phyloP scores from a whole-genome alignment of 2,888 invertebrate genomes.

The Apotomis capreana region DNA sequence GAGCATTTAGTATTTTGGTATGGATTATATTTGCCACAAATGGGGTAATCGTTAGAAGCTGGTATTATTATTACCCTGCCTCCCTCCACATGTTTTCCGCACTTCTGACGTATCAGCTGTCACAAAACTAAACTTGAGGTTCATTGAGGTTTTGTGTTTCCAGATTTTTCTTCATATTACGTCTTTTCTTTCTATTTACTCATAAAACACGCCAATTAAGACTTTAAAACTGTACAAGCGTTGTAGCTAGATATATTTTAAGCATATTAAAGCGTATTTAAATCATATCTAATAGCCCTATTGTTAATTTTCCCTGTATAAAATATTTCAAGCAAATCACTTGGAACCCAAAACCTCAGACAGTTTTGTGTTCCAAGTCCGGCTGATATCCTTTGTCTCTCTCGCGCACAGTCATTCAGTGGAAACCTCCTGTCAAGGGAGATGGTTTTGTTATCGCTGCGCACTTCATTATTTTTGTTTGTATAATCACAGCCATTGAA shows the following conservation, averaged over 20 bases:
- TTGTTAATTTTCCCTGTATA: constrained; percentile 35
- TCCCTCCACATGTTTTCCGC: constrained; percentile 53
- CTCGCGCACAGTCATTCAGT: constrained; percentile 60
- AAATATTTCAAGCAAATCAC: constrained; percentile 60
- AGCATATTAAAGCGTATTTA: background rate
- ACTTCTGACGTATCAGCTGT: constrained; percentile 58
- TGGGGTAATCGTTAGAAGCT: constrained; percentile 48
- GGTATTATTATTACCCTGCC: constrained; percentile 58
- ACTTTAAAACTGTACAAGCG: background rate
- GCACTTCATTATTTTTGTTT: constrained; percentile 73
- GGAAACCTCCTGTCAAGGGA: constrained; percentile 69
- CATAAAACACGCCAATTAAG: constrained; percentile 27
- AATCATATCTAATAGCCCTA: background rate
- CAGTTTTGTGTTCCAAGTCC: constrained; percentile 56
- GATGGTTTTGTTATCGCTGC: constrained; percentile 75
- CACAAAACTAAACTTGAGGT: constrained; percentile 66
- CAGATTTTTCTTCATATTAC: constrained; percentile 59
- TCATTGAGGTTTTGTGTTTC: constrained; percentile 81
- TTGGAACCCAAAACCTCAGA: constrained; percentile 78
- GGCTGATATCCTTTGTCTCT: constrained; percentile 60
- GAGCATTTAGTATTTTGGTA: constrained; percentile 35
- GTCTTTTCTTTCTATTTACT: constrained; percentile 44
- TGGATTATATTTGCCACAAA: constrained; percentile 26
- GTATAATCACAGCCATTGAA: constrained; percentile 64
- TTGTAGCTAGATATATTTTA: background rate